phyloP scores from a whole-genome alignment of 2,888 invertebrate genomes.

The Fragum whitleyi region DNA sequence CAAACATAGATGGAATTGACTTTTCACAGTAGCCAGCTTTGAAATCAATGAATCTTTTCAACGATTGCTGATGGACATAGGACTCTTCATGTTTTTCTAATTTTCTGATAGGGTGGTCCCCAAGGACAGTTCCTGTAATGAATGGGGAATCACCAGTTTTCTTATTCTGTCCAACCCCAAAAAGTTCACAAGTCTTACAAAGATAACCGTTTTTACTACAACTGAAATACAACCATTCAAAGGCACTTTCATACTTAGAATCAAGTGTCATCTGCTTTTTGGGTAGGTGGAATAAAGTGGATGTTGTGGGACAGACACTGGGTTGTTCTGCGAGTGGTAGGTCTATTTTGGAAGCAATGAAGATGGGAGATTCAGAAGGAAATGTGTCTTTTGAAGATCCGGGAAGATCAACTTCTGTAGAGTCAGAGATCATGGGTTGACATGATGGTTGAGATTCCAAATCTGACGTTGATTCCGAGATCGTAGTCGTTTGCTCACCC shows the following conservation, averaged over 20 bases:
- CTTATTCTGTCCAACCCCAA: not conserved
- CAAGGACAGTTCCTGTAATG: conserved; percentile 21
- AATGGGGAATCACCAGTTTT: not conserved
- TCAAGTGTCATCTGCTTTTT: conserved; percentile 4
- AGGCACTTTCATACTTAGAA: not conserved
- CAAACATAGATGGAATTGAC: not conserved
- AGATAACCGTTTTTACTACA: conserved; percentile 3
- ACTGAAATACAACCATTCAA: conserved; percentile 16
- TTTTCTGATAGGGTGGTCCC: conserved; percentile 32
- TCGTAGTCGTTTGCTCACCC: no score
- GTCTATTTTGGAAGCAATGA: not conserved
- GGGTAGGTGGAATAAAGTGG: not conserved
- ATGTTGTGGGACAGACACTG: no score
- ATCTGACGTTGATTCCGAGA: no score
- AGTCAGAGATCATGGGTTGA: no score
- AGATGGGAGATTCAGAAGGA: not conserved
- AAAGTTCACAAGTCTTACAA: conserved; percentile 7
- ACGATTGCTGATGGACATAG: conserved; percentile 7
- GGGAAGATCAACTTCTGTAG: no score
- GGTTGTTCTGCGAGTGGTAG: no score
- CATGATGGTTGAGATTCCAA: no score
- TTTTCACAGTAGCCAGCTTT: not conserved
- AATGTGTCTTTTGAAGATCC: no score
- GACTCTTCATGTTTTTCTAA: conserved; percentile 18
- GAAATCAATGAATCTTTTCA: not conserved